Evolutionary conservation across 2,888 invertebrate genomes (phyloP), one percentile per base, ranked within the genome.

Genomic region (Cantharis flavilabris): DNA sequence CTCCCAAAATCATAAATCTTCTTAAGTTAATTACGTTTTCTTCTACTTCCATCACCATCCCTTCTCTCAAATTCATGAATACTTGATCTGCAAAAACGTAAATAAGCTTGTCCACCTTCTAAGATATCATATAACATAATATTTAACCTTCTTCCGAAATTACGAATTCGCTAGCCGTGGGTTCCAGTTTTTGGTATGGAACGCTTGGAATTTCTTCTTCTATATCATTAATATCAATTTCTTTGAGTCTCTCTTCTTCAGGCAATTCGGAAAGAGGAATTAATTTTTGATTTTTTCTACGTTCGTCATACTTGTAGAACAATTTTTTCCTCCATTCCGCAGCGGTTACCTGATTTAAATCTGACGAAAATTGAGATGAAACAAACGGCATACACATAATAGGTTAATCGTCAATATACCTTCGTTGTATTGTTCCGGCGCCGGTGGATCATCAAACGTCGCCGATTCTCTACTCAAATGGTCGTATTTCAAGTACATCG

Each of bases 1-100:
- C 97, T 0, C 95, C 96, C 16, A 96, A 91, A 71, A 96, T 91
- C 0, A 89, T 90, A 85, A 93, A 94, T 84, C 94, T 94, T 64
- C 96, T 89, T 71, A 96, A 88, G 87, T 96, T 96, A 0, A 96
- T 86, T 84, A 94, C 93, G 0, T 92, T 90, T 23, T 90, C 88
- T 14, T 90, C 87, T 0, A 91, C 87, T 4, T 89, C 85, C 0
- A 84, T 85, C 18, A 81, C 80, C 69, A 90, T 88, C 0, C 80
- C 82, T 72, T 89, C 88, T 16, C 91, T 85, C 64, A 88, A 90
- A 70, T 88, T n/a, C 9, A 23, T 14, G 13, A 20, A 67, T 26
- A 26, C 7, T 67, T 18, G 20, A 26, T 23, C 65, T 67, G 9
- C n/a, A 49, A 13, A 65, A 67, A 13, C n/a, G 18, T 23, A 23